Evolutionary conservation across 2,113 vertebrate species (phyloP), one percentile per base, ranked within the genome.

Genomic region (Muscicapa adusta): DNA sequence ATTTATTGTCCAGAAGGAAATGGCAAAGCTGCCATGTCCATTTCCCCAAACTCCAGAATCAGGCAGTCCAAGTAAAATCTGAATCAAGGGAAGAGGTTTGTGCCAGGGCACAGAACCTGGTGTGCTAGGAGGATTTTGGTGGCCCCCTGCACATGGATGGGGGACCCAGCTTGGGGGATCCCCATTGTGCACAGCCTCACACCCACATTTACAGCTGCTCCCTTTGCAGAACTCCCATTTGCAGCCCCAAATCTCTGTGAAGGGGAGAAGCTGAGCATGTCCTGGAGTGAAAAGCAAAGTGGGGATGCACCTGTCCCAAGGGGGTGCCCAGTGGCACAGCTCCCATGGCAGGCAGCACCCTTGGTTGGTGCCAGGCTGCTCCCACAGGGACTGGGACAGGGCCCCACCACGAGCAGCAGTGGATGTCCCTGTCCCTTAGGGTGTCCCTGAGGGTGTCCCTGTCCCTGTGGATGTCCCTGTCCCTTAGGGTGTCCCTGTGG

Each of bases 301-400:
- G 20, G 13, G n/a, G 16, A 19, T 45, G 51, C 1, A 0, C 8
- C 54, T 6, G 1, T 23, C 11, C 62, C 6, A 0, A 5, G 29
- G 33, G 38, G 28, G 12, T 58, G 65, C 51, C n/a, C 60, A 8
- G 20, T 16, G 62, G 29, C 58, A 58, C 45, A 5, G 53, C 18
- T 51, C 58, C 74, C 19, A 0, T 0, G 56, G 56, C 75, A 5
- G n/a, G 53, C 43, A 53, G 76, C 40, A 33, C 6, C 85, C 31
- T 13, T 1, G 73, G 83, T 6, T 31, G 13, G 89, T 80, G 88
- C 85, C 93, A 80, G 66, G 81, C 50, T 88, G 92, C 77, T 79
- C 86, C 70, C 6, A 18, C 54, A 15, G 8, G 29, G 31, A 2
- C 0, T 8, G 14, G 71, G 53, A 61, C 42, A 18, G 91, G 92